Evolutionary conservation across 2,113 vertebrate species (phyloP).

Genomic region (Nettapus auritus): DNA sequence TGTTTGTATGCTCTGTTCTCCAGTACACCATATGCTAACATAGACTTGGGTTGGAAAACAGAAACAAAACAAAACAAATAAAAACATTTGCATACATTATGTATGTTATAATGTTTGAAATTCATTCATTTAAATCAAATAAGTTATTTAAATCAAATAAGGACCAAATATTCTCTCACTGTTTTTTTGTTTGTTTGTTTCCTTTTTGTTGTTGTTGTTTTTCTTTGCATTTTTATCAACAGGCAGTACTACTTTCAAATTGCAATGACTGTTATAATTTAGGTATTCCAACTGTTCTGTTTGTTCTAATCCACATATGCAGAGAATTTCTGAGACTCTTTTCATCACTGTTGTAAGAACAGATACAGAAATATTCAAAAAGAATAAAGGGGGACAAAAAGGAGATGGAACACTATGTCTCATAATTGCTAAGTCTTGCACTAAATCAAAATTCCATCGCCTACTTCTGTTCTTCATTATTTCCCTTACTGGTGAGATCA

Average conservation of each 20-base stretch:
- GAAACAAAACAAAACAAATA: too few species aligned
- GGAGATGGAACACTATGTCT: neutral
- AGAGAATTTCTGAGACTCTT: neutral
- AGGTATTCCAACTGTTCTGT: neutral
- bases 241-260: neutral
- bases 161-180: neutral
- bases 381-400: neutral
- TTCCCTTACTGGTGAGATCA: neutral
- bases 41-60: neutral
- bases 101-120: neutral
- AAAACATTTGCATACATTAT: neutral
- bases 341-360: neutral
- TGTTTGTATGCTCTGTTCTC: neutral
- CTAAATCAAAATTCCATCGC: neutral
- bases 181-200: neutral
- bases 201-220: too few species aligned
- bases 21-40: neutral
- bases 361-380: neutral
- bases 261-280: neutral
- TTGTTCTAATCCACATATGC: neutral
- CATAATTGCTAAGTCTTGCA: rapidly evolving
- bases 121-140: neutral
- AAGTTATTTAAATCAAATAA: neutral
- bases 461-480: neutral
- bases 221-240: neutral